These are phyloP conservation scores for Leuciscus idus DNA, from an alignment of 2,113 vertebrate genomes.

Conservation along the genomic window DNA sequence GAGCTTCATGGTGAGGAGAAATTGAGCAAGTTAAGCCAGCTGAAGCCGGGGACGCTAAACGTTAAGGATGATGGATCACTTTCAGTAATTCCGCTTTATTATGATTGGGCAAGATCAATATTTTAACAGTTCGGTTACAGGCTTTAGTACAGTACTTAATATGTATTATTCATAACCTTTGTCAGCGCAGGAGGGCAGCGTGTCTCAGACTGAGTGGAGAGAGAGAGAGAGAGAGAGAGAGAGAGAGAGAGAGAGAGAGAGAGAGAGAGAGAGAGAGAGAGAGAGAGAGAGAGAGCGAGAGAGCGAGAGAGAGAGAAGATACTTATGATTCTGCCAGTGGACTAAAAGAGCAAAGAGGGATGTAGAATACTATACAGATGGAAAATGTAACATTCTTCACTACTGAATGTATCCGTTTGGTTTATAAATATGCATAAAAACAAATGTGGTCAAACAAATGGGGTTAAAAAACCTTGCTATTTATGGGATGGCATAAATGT, in stretches of 20 bases:
- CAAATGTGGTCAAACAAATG: too few relatives aligned
- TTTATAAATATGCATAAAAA: not conserved
- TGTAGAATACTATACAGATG: not conserved
- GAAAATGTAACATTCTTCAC: not conserved
- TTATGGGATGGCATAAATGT: not conserved
- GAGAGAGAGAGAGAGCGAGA: constrained; percentile 54
- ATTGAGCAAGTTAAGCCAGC: constrained; percentile 70
- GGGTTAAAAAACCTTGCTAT: too few relatives aligned
- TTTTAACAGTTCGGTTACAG: constrained; percentile 78
- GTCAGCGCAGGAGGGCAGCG: constrained; percentile 56
- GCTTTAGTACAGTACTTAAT: constrained; percentile 74
- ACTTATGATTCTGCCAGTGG: constrained; percentile 47
- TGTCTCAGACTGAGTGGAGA: constrained; percentile 30
- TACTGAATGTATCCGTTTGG: not conserved
- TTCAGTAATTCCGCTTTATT: constrained; percentile 80
- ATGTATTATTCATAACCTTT: constrained; percentile 80
- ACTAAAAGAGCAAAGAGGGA: constrained; percentile 24
- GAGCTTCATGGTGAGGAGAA: constrained; percentile 62
- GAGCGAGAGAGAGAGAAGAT: constrained; percentile 40
- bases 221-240: constrained; percentile 43
- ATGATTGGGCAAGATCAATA: constrained; percentile 82
- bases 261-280: too few relatives aligned
- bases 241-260: not conserved
- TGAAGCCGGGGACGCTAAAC: constrained; percentile 39
- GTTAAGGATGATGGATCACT: constrained; percentile 75